Conservation (phyloP, 2,888 invertebrate species). For the Agrilus cyanescens region DNA sequence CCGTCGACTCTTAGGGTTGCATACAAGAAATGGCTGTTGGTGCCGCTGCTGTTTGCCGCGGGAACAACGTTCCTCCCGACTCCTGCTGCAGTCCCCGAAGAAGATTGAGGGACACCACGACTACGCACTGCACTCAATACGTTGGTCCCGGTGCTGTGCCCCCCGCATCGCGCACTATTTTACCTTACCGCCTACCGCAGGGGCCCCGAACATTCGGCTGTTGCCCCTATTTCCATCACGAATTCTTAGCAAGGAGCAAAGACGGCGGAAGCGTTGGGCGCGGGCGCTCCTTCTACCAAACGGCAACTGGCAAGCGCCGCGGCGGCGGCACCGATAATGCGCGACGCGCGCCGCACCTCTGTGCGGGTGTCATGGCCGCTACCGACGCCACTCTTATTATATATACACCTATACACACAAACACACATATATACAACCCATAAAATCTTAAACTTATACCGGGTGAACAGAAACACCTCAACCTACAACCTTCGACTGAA, state of each 20-base stretch:
- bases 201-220: conserved; percentile 15
- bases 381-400: no score
- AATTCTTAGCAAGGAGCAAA: conserved; percentile 16
- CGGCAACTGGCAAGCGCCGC: conserved; percentile 16
- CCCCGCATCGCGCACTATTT: conserved; percentile 17
- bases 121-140: conserved; percentile 10
- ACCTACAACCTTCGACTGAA: no score
- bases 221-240: conserved; percentile 27
- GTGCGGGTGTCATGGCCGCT: conserved; percentile 13
- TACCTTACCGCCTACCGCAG: conserved; percentile 18
- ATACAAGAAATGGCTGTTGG: conserved; percentile 2
- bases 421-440: no score
- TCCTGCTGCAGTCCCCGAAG: conserved; percentile 10
- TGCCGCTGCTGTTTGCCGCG: conserved; percentile 3
- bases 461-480: no score
- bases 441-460: no score
- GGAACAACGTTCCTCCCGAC: conserved; percentile 2
- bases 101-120: conserved; percentile 6
- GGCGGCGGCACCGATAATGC: conserved; percentile 14
- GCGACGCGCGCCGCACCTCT: conserved; percentile 20
- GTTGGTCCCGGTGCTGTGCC: conserved; percentile 4
- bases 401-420: no score
- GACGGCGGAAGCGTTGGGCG: conserved; percentile 14
- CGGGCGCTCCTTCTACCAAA: conserved; percentile 10
- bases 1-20: background rate